Base-by-base conservation (phyloP, 1,140 invertebrate genomes). In the Drosophila simulans region DNA sequence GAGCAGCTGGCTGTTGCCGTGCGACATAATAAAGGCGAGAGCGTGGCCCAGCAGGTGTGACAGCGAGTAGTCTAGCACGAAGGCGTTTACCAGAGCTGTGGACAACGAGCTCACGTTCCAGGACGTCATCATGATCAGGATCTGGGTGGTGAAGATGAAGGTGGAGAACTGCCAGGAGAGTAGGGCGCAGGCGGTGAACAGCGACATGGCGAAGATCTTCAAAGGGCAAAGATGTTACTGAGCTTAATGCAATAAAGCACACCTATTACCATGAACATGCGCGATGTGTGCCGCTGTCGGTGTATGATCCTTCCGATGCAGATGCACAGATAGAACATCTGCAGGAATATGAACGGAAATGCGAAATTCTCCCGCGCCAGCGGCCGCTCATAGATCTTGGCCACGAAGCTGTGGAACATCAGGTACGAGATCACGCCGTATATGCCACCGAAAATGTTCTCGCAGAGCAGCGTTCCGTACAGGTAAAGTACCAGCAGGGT, bases 161-260 rank as follows among this genome's bases (percentile, higher is more conserved):
- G 80, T 78, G 60, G 91, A 92, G 62, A 92, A 92, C 56, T 92
- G 81, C 91, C 91, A 92, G 42, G 81, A 91, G 2, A 92, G 66
- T 27, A 91, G 53, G 1, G 90, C 80, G 22, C 80, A 64, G 5
- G 90, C 81, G 25, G 90, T 92, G 20, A 91, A 77, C 22, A 90
- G 39, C 0, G 80, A 74, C 60, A 92, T 78, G n/a, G 76, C 84
- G 4, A 80, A 75, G n/a, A 90, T 75, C 91, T 92, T 48, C 8
- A 53, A 53, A 35, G 10, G 1, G 25, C 4, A 17, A 12, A 22
- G 2, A 5, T n/a, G 22, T 52, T n/a, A 55, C 0, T 31, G 7
- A 17, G 15, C 7, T 11, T 4, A 10, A 1, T 8, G 2, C 0
- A 4, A 4, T 0, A 4, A 2, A 1, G 11, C 11, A 17, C 17